Evolutionary conservation across 30 jellyfish, hydroid and myxozoan genomes (phyloP).

Genomic region (Cassiopea xamachana): DNA sequence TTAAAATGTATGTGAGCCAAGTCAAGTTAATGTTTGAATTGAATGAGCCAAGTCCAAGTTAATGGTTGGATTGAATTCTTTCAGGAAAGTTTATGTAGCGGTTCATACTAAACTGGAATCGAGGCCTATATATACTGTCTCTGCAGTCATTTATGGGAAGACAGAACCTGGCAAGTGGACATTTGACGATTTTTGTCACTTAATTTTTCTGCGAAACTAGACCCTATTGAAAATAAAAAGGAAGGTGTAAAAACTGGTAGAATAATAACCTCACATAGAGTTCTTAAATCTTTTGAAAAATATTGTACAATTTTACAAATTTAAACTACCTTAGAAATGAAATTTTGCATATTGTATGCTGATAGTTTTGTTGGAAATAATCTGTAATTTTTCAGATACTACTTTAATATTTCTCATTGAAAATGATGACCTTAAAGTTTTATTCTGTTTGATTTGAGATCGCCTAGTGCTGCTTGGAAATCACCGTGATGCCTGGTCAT

Average conservation of each 20-base stretch:
- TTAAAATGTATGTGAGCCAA: too few relatives aligned
- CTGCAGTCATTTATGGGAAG: conserved; percentile 87
- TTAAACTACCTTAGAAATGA: too few relatives aligned
- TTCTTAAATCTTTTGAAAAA: too few relatives aligned
- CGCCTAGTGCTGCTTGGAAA: conserved; percentile 94
- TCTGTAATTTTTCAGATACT: too few relatives aligned
- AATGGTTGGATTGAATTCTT: not conserved
- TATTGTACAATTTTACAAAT: too few relatives aligned
- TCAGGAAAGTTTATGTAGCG: conserved; percentile 72
- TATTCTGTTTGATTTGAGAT: conserved; percentile 35
- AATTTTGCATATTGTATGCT: too few relatives aligned
- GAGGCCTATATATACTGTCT: conserved; percentile 85
- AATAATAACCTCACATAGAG: too few relatives aligned
- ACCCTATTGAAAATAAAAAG: not conserved
- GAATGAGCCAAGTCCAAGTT: too few relatives aligned
- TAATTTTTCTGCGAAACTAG: not conserved
- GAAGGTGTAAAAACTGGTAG: too few relatives aligned
- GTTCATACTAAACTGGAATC: conserved; percentile 77
- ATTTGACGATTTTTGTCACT: not conserved
- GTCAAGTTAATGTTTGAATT: too few relatives aligned
- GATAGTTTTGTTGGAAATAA: not conserved
- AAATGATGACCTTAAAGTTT: too few relatives aligned
- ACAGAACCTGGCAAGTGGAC: conserved; percentile 96
- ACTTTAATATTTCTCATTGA: too few relatives aligned
- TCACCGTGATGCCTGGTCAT: conserved; percentile 98